Evolutionary conservation across 1,140 invertebrate species (phyloP).

Genomic region (Cardiocondyla obscurior): DNA sequence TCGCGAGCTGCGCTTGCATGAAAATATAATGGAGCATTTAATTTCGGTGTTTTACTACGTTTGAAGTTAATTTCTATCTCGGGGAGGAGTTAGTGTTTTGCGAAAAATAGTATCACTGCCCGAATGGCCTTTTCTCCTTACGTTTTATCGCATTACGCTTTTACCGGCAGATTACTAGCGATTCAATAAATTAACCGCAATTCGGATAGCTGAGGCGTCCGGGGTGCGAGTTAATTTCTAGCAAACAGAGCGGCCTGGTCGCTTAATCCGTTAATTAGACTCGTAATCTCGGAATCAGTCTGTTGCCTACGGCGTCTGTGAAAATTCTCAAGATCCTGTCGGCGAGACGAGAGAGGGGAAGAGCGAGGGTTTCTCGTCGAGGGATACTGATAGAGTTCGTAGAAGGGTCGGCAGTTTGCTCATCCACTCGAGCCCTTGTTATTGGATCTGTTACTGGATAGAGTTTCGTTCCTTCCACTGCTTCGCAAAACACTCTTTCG

Average conservation of each 20-base stretch:
- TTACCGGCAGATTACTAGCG: not conserved
- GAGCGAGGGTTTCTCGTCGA: not conserved
- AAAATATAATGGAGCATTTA: not conserved
- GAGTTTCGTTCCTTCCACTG: constrained; percentile 35
- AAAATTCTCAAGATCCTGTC: constrained; percentile 58
- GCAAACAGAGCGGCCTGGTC: constrained; percentile 21
- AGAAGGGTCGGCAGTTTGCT: constrained; percentile 39
- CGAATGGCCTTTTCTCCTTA: not conserved
- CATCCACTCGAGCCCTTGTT: constrained; percentile 41
- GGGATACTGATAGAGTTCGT: not conserved
- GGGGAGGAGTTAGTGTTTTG: not conserved
- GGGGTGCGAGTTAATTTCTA: constrained; percentile 43
- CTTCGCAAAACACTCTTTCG: constrained; percentile 31
- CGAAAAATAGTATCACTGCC: not conserved
- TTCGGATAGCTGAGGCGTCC: constrained; percentile 25
- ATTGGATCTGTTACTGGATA: constrained; percentile 51
- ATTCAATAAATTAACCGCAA: constrained; percentile 22
- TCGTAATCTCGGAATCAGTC: constrained; percentile 73
- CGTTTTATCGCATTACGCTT: not conserved
- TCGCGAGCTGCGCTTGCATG: not conserved
- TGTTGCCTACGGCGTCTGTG: constrained; percentile 56
- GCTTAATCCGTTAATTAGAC: constrained; percentile 75
- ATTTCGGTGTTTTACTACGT: not conserved
- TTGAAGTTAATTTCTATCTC: not conserved
- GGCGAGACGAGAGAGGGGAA: constrained; percentile 12